phyloP scores from a whole-genome alignment of 2,888 invertebrate species.

The Cylloceria caligata region DNA sequence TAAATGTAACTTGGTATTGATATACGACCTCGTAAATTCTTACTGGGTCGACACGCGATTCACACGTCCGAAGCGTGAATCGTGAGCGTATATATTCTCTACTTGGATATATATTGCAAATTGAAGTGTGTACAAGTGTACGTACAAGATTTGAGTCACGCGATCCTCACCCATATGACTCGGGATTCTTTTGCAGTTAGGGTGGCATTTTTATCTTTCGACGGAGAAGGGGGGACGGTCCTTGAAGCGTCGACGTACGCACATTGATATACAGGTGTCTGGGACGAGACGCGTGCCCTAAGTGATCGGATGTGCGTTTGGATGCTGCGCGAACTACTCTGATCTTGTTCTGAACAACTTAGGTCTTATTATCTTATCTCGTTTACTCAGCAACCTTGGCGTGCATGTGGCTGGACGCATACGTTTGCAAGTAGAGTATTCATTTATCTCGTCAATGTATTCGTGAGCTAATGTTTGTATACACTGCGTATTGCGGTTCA shows the following conservation, averaged over 20 bases:
- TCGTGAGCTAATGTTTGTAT: not conserved
- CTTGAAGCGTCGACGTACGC: not conserved
- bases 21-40: conserved; percentile 69
- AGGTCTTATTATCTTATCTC: conserved; percentile 26
- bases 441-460: not conserved
- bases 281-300: not conserved
- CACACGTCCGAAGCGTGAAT: conserved; percentile 52
- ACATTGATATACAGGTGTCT: conserved; percentile 19
- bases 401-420: conserved; percentile 11
- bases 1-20: conserved; percentile 71
- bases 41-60: conserved; percentile 69
- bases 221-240: not conserved
- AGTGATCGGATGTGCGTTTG: conserved; percentile 11
- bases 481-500: not conserved
- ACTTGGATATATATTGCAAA: conserved; percentile 39
- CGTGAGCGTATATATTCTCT: conserved; percentile 30
- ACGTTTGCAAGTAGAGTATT: not conserved
- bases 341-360: conserved; percentile 1
- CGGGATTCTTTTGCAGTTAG: conserved; percentile 5
- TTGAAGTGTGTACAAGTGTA: conserved; percentile 46
- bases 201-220: conserved; percentile 26
- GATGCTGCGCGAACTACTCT: not conserved
- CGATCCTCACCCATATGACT: conserved; percentile 38
- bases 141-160: conserved; percentile 43
- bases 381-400: conserved; percentile 34